A percentile compares a stretch with the other conserved stretches of the same genome.
phyloP scores from a whole-genome alignment of 2,113 vertebrate species.

The Muscicapa adusta region DNA sequence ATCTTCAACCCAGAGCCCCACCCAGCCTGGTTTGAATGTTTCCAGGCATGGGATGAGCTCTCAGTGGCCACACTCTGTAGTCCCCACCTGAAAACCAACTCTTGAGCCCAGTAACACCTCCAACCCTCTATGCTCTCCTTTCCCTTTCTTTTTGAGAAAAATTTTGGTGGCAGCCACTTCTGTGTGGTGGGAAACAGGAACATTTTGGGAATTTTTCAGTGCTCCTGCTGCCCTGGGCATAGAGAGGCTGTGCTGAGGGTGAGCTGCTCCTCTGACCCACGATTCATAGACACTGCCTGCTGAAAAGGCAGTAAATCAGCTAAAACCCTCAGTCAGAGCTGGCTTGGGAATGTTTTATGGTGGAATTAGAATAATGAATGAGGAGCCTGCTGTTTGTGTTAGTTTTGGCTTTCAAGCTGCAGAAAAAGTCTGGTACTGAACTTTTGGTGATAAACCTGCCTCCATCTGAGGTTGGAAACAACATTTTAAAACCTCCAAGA shows the following conservation, averaged over 20 bases:
- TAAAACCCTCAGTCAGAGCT: slow-evolving; percentile 1
- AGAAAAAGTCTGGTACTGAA: slow-evolving; percentile 14
- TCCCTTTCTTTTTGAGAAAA: not conserved
- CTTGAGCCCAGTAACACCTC: rapidly evolving
- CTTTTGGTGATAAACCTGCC: not conserved
- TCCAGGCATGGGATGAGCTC: not conserved
- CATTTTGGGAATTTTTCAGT: not conserved
- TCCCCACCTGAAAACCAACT: rapidly evolving
- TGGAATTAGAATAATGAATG: slow-evolving; percentile 67
- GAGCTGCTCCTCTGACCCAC: not conserved
- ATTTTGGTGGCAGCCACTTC: not conserved
- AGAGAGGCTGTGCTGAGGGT: not conserved
- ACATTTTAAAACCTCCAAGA: not conserved
- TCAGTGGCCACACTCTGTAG: not conserved
- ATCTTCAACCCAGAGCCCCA: not conserved
- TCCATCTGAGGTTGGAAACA: not conserved
- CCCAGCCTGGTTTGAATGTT: not conserved
- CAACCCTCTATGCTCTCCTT: not conserved
- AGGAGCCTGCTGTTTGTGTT: slow-evolving; percentile 60
- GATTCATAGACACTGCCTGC: not conserved
- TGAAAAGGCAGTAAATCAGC: slow-evolving; percentile 60
- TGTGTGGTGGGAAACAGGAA: rapidly evolving
- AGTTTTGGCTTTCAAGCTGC: slow-evolving; percentile 55
- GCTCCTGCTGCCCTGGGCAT: not conserved
- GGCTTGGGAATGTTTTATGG: slow-evolving; percentile 44